These are phyloP conservation scores for Leptodactylus fuscus DNA, from an alignment of 2,113 vertebrate species.

Conservation along the genomic window DNA sequence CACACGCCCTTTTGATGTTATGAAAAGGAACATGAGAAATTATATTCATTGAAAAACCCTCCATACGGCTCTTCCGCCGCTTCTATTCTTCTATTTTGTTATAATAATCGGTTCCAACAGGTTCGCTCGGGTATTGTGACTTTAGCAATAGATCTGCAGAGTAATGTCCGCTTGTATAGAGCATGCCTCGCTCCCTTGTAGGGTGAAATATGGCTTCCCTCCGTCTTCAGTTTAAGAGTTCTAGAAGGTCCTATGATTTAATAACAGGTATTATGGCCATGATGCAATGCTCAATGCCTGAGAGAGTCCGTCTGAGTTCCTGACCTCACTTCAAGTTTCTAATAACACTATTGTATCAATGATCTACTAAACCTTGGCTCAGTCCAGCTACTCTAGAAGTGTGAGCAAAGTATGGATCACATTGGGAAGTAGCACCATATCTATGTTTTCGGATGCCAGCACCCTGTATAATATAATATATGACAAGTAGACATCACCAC, in stretches of 20 bases:
- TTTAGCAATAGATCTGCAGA: background rate
- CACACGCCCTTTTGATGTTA: conserved; percentile 13
- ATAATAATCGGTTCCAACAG: background rate
- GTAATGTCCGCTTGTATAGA: background rate
- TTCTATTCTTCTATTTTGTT: background rate
- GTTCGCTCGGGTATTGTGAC: background rate
- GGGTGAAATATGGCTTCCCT: background rate
- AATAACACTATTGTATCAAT: background rate
- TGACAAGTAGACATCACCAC: too few species aligned
- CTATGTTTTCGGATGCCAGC: too few species aligned
- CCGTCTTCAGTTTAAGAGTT: background rate
- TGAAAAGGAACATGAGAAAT: conserved; percentile 24
- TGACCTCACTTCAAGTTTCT: background rate
- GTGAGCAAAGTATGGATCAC: too few species aligned
- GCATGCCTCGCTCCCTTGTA: background rate
- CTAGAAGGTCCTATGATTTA: background rate
- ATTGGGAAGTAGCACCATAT: too few species aligned
- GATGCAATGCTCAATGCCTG: background rate
- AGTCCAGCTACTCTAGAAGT: too few species aligned
- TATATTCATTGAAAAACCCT: conserved; percentile 10
- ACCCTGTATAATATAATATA: too few species aligned
- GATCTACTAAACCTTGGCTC: too few species aligned
- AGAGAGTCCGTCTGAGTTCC: too few species aligned
- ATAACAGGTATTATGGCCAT: background rate
- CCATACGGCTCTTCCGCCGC: background rate